These are phyloP conservation scores for Phengaris arion DNA, from an alignment of 2,888 invertebrate species.

Conservation along the genomic window DNA sequence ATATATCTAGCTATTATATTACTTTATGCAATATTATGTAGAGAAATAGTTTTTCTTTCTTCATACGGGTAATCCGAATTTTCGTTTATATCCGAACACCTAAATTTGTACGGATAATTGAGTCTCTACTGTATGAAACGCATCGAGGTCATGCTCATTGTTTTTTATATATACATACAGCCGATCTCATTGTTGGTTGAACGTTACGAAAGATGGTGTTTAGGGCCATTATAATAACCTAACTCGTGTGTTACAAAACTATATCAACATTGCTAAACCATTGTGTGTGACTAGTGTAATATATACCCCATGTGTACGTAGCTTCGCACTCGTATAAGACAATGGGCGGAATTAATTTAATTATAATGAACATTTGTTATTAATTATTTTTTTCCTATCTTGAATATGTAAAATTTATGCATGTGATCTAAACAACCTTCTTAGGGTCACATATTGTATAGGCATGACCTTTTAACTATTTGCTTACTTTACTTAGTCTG, in stretches of 20 bases:
- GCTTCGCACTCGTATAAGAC: not conserved
- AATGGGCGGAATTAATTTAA: not conserved
- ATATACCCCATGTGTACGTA: no score
- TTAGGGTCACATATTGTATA: no score
- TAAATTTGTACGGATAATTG: no score
- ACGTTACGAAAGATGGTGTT: constrained; percentile 28
- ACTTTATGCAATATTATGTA: no score
- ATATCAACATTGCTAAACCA: constrained; percentile 39
- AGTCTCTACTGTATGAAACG: not conserved
- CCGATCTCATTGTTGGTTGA: constrained; percentile 2
- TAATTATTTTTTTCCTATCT: not conserved
- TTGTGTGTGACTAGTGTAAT: constrained; percentile 24
- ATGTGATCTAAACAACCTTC: no score
- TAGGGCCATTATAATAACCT: constrained; percentile 30
- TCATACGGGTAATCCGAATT: no score
- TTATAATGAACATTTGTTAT: not conserved
- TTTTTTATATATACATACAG: not conserved
- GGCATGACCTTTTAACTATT: no score
- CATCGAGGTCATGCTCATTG: constrained; percentile 6
- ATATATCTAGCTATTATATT: no score
- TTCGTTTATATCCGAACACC: no score
- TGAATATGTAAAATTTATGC: no score
- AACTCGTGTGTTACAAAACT: constrained; percentile 44
- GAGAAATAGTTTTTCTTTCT: no score
- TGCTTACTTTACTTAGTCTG: no score